Evolutionary conservation across 2,888 invertebrate species (phyloP), one percentile per base, ranked within the genome.

Genomic region (Blomia tropicalis): DNA sequence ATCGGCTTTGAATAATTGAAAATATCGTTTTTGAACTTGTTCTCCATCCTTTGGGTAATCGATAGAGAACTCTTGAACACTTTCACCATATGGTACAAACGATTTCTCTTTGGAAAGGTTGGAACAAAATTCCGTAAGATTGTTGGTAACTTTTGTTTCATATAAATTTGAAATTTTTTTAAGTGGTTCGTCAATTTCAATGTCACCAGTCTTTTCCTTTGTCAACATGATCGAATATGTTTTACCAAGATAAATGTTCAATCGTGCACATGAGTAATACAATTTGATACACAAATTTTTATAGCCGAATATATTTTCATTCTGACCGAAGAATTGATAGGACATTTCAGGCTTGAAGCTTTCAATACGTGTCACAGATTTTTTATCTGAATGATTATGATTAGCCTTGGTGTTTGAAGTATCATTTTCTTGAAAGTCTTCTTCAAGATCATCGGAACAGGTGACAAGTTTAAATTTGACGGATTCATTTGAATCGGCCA

Each of bases 241-340:
- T 69, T 88, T 78, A 60, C 82, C 83, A 59, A 92, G 75, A 71
- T 84, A 93, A 60, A 88, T 84, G 69, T 83, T 82, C 64, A 92
- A 77, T 65, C 82, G 82, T 23, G 83, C 85, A 60, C 90, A 88
- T 65, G 83, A 82, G 72, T 87, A 91, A 71, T 82, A 84, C 2
- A 93, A 75, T 66, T 82, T 79, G 2, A 93, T 81, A 64, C 79
- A 78, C 36, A 95, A 76, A 70, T 87, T 84, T 71, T 84, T 82
- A 73, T 91, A 96, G 2, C 95, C 96, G 77, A 91, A 92, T 73
- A 96, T 90, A 66, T 82, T 85, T 76, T 96, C 96, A 70, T 81
- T 83, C 68, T 87, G 85, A 4, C 89, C 90, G 74, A 90, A 92
- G 63, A 92, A 83, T 75, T 93, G 92, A 77, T 93, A 89, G 59